Evolutionary conservation across 2,888 invertebrate genomes (phyloP).

Genomic region (Aricia artaxerxes): DNA sequence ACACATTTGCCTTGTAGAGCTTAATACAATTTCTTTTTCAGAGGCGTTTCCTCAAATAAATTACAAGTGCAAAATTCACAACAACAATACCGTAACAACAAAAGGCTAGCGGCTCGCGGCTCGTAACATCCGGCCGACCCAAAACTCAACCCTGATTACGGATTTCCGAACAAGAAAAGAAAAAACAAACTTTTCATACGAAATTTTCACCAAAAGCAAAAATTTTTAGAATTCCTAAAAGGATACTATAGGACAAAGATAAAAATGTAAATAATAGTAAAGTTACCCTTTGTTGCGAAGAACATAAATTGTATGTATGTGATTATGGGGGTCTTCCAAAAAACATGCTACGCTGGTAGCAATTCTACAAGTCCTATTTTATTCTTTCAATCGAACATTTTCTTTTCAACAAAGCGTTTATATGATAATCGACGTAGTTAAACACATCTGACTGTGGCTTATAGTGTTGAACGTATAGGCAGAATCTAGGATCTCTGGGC

Average conservation of each 20-base stretch:
- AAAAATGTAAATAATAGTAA: conserved; percentile 10
- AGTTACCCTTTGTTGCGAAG: background rate
- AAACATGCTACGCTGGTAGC: background rate
- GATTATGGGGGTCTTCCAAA: background rate
- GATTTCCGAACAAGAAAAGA: conserved; percentile 77
- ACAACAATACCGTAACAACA: conserved; percentile 79
- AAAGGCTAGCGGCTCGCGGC: conserved; percentile 78
- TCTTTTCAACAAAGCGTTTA: conserved; percentile 59
- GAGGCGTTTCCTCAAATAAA: conserved; percentile 80
- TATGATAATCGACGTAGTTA: conserved; percentile 68
- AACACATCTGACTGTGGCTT: conserved; percentile 67
- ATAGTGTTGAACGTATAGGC: conserved; percentile 68
- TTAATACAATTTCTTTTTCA: conserved; percentile 78
- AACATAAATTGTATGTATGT: background rate
- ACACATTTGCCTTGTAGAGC: conserved; percentile 77
- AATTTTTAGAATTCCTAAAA: conserved; percentile 1
- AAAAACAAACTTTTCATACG: conserved; percentile 49
- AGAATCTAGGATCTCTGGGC: conserved; percentile 64
- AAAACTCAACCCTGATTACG: conserved; percentile 80
- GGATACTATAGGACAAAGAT: background rate
- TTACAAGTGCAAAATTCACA: conserved; percentile 81
- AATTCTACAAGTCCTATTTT: conserved; percentile 46
- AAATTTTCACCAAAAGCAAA: conserved; percentile 30
- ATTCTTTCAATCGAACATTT: conserved; percentile 63
- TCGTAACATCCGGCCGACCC: conserved; percentile 78